Evolutionary conservation across 2,797 vertebrate species (phyloP), one percentile per base, ranked within the genome.

Genomic region (Nannoperca australis): DNA sequence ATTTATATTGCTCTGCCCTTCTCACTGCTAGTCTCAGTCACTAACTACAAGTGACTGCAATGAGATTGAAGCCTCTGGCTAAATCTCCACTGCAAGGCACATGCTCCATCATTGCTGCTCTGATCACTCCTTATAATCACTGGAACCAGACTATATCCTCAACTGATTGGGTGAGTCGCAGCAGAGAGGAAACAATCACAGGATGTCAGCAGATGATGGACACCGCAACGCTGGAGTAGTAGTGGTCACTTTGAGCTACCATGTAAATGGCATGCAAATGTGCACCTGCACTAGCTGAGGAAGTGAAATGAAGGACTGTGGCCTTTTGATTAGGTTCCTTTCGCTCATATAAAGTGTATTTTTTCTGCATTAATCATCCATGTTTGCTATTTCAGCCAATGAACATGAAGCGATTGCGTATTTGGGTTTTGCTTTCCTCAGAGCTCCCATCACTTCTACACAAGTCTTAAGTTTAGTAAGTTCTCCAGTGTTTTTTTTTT

Each of bases 261-360:
- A 93, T 93, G 92, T 89, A 94, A 94, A 94, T 93, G 84, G 82
- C 89, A 94, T 94, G 94, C 93, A 94, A 94, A 94, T 94, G 91
- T 93, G 90, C 93, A 94, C 94, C 93, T 94, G 93, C 92, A 91
- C 73, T 58, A 81, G 88, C 81, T 20, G 70, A 85, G 84, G 84
- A 85, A 90, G 88, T 74, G 90, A 81, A 84, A 86, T 88, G 86
- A 90, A 87, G 79, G 89, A 89, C 88, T 92, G 89, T 85, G 87
- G 92, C 87, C 89, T 90, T 90, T 92, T 94, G 92, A 93, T 93
- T 93, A 89, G 90, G 76, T 87, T 89, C 73, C 76, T 84, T 85
- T 83, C 17, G 54, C 77, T 89, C 78, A 78, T 79, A 58, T 83
- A 55, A 85, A 91, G 85, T 87, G 83, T 73, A 70, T 84, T 89